A percentile compares a stretch with the other conserved stretches of the same genome.
phyloP scores from a whole-genome alignment of 2,888 invertebrate species.

The Sarcophaga rosellei region DNA sequence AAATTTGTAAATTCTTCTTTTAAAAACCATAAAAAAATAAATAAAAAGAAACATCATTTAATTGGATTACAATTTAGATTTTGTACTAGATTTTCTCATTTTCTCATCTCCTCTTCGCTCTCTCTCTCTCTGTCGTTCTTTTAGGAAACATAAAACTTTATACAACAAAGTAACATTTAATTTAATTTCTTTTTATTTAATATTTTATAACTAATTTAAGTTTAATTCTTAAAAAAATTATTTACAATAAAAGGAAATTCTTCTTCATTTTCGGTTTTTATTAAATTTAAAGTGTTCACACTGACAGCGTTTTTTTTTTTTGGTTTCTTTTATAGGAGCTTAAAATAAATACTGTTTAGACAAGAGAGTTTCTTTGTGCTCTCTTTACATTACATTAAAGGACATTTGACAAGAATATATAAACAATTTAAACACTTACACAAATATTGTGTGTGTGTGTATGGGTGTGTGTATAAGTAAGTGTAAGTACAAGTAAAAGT shows the following conservation, averaged over 20 bases:
- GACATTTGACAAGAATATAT: neutral
- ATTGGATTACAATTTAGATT: neutral
- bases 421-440: constrained; percentile 8
- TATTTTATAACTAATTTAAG: neutral
- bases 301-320: neutral
- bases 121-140: neutral
- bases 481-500: neutral
- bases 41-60: neutral
- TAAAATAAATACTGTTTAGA: neutral
- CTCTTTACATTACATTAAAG: constrained; percentile 6
- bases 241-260: neutral
- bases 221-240: neutral
- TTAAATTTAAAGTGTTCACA: neutral
- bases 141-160: constrained; percentile 21
- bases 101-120: neutral
- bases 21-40: neutral
- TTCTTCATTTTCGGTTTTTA: neutral
- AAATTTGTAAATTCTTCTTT: neutral
- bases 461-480: constrained; percentile 8
- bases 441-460: constrained; percentile 33
- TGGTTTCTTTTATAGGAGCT: neutral
- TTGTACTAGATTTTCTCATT: neutral
- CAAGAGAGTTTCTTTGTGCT: neutral
- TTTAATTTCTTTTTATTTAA: neutral
- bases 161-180: constrained; percentile 17